Evolutionary conservation across 2,113 vertebrate genomes (phyloP), one percentile per base, ranked within the genome.

Genomic region (Gymnorhina tibicen): DNA sequence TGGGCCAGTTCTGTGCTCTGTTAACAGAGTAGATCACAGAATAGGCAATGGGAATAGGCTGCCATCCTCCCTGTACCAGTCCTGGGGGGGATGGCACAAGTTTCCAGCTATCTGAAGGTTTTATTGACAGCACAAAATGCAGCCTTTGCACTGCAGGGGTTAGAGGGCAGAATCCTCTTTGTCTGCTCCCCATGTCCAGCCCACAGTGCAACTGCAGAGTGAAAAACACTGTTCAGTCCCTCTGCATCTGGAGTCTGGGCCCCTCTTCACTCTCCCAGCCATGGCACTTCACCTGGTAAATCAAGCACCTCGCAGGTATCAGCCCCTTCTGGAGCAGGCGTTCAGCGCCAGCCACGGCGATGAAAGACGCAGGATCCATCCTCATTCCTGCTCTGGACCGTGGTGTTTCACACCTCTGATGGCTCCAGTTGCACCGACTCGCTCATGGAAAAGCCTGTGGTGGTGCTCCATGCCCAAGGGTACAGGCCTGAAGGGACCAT

Each of bases 281-380:
- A 4, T 5, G 26, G 46, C 7, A 15, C 16, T 60, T 46, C 32
- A 33, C 24, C 27, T 24, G 5, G 27, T 32, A 30, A 30, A 52
- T 35, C 9, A 26, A 69, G 50, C 20, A 47, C 13, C 12, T 33
- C 52, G 27, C 79, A 82, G 15, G 15, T 8, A 5, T n/a, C 7
- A 14, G 12, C 9, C 8, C 17, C n/a, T 42, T 46, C 27, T 32
- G 55, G 23, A 69, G 21, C 49, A 64, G 68, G 22, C 0, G 0
- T 16, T 70, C 62, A 63, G 27, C 53, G 55, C 23, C 33, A 42
- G 28, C 0, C 1, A 16, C 0, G 0, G 49, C 1, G 2, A 28
- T 15, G 42, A 10, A 30, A 26, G 21, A 9, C 8, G 14, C 28
- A 59, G 49, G 73, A 23, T 47, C 35, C 33, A 23, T 20, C 52